These are phyloP conservation scores for Siniperca knerii DNA, from an alignment of 2,113 vertebrate species.

Conservation along the genomic window DNA sequence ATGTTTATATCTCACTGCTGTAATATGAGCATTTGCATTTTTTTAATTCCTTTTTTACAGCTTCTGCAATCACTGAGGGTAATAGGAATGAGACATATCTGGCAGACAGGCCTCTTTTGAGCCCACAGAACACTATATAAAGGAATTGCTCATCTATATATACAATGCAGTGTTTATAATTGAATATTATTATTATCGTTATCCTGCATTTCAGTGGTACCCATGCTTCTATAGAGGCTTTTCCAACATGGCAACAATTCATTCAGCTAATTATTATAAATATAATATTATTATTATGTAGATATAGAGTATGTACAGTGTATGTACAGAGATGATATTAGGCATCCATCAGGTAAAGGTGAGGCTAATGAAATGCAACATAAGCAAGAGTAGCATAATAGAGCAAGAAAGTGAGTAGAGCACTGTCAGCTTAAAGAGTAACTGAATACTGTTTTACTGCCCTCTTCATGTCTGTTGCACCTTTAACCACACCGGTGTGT, in stretches of 20 bases:
- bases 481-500: background rate
- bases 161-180: constrained; percentile 7
- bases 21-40: constrained; percentile 54
- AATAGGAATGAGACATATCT: constrained; percentile 36
- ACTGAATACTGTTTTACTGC: background rate
- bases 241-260: constrained; percentile 4
- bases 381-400: background rate
- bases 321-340: constrained; percentile 6
- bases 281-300: background rate
- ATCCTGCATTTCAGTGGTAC: constrained; percentile 12
- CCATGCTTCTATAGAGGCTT: constrained; percentile 21
- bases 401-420: background rate
- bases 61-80: constrained; percentile 36
- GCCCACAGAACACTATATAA: background rate
- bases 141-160: constrained; percentile 9
- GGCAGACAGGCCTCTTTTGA: background rate
- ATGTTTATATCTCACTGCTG: constrained; percentile 23
- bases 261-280: background rate
- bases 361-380: constrained; percentile 36
- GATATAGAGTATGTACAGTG: background rate
- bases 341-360: constrained; percentile 18
- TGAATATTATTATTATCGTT: constrained; percentile 32
- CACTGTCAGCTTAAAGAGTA: background rate
- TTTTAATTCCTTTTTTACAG: constrained; percentile 43
- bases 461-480: background rate